These are phyloP conservation scores for Hippoglossus stenolepis DNA, from an alignment of 2,113 vertebrate genomes.

Conservation along the genomic window DNA sequence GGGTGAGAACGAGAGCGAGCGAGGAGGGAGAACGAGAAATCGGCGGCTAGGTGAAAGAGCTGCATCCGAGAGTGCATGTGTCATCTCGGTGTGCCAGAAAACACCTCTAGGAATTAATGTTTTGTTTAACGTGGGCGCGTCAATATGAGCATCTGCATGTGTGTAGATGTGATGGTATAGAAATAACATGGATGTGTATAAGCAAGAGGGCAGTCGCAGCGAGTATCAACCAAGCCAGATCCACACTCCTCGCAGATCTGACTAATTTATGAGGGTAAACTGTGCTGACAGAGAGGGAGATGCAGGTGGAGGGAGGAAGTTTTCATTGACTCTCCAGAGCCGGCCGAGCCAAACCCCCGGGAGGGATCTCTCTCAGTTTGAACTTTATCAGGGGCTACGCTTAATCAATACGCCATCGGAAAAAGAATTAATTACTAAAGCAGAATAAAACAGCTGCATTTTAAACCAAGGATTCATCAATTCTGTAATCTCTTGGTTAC, in stretches of 20 bases:
- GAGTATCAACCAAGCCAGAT: constrained; percentile 89
- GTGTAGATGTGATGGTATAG: constrained; percentile 79
- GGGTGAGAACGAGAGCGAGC: constrained; percentile 41
- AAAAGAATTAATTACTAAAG: constrained; percentile 99
- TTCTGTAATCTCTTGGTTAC: constrained; percentile 99
- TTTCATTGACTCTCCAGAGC: constrained; percentile 96
- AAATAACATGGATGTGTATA: constrained; percentile 89
- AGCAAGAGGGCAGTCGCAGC: constrained; percentile 89
- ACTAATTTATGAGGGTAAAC: constrained; percentile 99
- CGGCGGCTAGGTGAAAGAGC: constrained; percentile 37
- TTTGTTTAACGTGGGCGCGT: constrained; percentile 26
- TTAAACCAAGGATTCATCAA: constrained; percentile 99
- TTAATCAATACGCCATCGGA: constrained; percentile 99
- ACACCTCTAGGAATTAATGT: constrained; percentile 9
- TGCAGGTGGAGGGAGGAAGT: constrained; percentile 94
- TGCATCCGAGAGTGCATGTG: constrained; percentile 1
- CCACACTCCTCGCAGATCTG: constrained; percentile 90
- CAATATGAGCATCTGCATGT: constrained; percentile 44
- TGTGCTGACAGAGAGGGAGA: constrained; percentile 84
- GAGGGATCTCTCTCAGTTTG: constrained; percentile 97
- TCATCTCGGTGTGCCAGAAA: constrained; percentile 57
- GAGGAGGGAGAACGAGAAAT: constrained; percentile 34
- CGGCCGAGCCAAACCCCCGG: constrained; percentile 81
- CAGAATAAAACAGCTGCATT: constrained; percentile 99
- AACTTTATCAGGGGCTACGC: constrained; percentile 99